Percentiles rank a stretch among this genome's conserved stretches.
These are phyloP conservation scores for Halictus rubicundus DNA, from an alignment of 1,140 invertebrate genomes.

Conservation along the genomic window DNA sequence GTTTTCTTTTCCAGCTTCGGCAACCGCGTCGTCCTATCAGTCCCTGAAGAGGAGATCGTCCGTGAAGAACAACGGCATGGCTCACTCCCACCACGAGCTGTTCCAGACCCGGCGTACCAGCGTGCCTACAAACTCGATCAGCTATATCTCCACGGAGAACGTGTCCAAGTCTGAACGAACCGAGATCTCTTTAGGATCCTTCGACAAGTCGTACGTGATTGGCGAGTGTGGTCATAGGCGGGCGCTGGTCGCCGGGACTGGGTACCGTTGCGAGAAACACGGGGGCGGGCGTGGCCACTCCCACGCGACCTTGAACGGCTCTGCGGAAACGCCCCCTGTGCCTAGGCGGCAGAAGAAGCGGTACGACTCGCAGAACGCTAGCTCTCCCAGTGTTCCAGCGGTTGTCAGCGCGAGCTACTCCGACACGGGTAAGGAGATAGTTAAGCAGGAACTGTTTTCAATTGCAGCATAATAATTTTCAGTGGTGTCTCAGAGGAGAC, in stretches of 20 bases:
- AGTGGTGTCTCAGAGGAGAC: neutral
- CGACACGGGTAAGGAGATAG: conserved; percentile 67
- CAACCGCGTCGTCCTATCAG: conserved; percentile 56
- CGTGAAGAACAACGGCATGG: conserved; percentile 74
- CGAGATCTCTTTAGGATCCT: conserved; percentile 65
- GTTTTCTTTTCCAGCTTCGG: neutral
- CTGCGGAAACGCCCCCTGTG: conserved; percentile 60
- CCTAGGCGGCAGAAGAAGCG: conserved; percentile 62
- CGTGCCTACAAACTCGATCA: conserved; percentile 76
- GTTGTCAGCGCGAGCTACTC: conserved; percentile 74
- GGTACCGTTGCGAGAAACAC: conserved; percentile 76
- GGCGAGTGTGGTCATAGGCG: conserved; percentile 74
- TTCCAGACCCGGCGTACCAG: conserved; percentile 71
- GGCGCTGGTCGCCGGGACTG: conserved; percentile 47
- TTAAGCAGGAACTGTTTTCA: neutral
- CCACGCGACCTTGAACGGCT: conserved; percentile 76
- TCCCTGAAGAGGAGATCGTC: conserved; percentile 76
- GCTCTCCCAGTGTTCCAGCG: conserved; percentile 75
- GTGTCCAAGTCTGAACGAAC: conserved; percentile 59
- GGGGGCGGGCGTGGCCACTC: conserved; percentile 71
- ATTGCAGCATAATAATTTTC: neutral
- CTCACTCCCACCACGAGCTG: conserved; percentile 75
- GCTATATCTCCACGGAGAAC: conserved; percentile 76
- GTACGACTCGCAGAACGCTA: conserved; percentile 71
- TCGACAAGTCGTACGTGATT: conserved; percentile 73